These are phyloP conservation scores for Clarias macrocephalus DNA, from an alignment of 2,113 vertebrate genomes.

Conservation along the genomic window DNA sequence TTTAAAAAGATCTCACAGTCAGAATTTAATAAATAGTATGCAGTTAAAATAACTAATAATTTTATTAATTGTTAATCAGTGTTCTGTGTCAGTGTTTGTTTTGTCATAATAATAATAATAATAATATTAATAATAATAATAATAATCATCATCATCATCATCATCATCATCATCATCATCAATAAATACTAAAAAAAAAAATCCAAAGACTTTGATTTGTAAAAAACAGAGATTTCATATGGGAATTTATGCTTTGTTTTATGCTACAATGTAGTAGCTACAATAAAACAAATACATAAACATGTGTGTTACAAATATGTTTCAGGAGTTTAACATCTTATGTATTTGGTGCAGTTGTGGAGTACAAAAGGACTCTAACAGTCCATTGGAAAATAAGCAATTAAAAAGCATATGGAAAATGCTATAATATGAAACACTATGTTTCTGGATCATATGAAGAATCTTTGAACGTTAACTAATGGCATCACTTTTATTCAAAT, in stretches of 20 bases:
- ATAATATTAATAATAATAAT: background rate
- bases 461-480: background rate
- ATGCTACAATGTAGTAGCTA: background rate
- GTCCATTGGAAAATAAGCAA: background rate
- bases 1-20: background rate
- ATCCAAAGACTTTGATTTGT: background rate
- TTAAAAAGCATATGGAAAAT: background rate
- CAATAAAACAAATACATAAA: background rate
- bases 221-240: background rate
- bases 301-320: background rate
- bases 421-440: background rate
- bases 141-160: no score
- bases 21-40: background rate
- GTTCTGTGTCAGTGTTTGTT: background rate
- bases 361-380: background rate
- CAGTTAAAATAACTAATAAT: background rate
- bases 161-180: no score
- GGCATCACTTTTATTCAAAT: background rate
- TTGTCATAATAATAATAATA: background rate
- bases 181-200: background rate
- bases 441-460: background rate
- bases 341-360: background rate
- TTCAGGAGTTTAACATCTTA: background rate
- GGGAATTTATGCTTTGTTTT: background rate
- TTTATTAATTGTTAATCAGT: background rate